Conservation (phyloP, 2,888 invertebrate species). For the Leucophenga montana region DNA sequence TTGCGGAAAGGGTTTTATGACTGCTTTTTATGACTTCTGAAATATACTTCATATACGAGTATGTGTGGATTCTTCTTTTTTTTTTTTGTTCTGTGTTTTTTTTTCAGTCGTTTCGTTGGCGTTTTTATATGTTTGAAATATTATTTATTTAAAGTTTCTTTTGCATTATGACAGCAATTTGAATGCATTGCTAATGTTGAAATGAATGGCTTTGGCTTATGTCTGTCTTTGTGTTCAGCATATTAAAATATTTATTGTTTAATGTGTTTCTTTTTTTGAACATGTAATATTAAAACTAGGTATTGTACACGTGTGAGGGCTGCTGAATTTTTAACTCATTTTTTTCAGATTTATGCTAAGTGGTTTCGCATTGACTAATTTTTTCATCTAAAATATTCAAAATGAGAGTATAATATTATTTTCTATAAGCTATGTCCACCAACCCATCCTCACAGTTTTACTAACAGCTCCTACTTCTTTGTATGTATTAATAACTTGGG, state of each 20-base stretch:
- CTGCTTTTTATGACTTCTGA: slow-evolving; percentile 61
- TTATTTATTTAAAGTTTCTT: slow-evolving; percentile 61
- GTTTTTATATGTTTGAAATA: slow-evolving; percentile 38
- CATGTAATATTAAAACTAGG: no score
- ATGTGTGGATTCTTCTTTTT: slow-evolving; percentile 28
- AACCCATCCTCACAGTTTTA: no score
- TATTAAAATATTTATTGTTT: not conserved
- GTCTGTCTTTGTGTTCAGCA: not conserved
- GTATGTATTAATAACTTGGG: no score
- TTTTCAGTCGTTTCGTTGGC: slow-evolving; percentile 36
- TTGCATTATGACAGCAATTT: slow-evolving; percentile 53
- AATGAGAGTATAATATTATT: no score
- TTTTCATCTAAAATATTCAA: no score
- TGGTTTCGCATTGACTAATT: no score
- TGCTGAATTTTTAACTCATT: no score
- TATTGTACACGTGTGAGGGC: no score
- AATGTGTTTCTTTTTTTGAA: not conserved
- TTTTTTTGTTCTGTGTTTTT: slow-evolving; percentile 34
- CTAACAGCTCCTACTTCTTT: no score
- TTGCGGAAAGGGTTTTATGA: slow-evolving; percentile 65
- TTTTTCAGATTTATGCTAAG: no score
- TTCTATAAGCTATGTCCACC: no score
- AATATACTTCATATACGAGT: slow-evolving; percentile 20
- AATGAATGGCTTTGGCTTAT: not conserved
- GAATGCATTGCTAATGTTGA: slow-evolving; percentile 33